Evolutionary conservation across 2,113 vertebrate species (phyloP), one percentile per base, ranked within the genome.

Genomic region (Ursus arctos): DNA sequence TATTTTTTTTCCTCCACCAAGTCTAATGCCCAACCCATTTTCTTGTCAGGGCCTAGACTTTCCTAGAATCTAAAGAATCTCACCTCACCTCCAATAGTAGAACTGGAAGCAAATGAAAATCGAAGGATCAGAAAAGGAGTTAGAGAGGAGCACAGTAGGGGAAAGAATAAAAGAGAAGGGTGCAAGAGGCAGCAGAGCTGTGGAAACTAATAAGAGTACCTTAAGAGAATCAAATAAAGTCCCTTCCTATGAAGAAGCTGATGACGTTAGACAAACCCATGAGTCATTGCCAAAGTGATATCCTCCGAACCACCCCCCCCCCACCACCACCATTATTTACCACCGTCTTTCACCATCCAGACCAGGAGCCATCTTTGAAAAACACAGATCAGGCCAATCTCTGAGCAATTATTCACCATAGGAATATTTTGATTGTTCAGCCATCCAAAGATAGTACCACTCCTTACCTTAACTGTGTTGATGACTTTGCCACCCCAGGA

Each of bases 51-150:
- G 7, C 19, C 31, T 40, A 43, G 8, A 84, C 76, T 97, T 85
- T 93, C 67, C n/a, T 47, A 79, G 24, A 91, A 85, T 69, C 12
- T 57, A 80, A 88, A 82, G 53, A 36, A 71, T 53, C 3, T 15
- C 6, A 77, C 8, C 40, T 15, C n/a, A 71, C 36, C 79, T 76
- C 21, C 12, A 79, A 26, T 7, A 90, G 16, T 74, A 87, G 53
- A 87, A 90, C 49, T 90, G 4, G 43, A 14, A 57, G 59, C 49
- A 95, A 92, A 97, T 84, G 14, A 69, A 81, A 95, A 74, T 28
- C 16, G 53, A 69, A 67, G 36, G 28, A 81, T 19, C 14, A 86
- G 63, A 65, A 95, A 92, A 74, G 8, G 16, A 53, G 16, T 49
- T 61, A 51, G 15, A 84, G 81, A 43, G 13, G 4, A 31, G 80